Percentiles rank a stretch among this genome's conserved stretches.
phyloP scores from a whole-genome alignment of 2,113 vertebrate species.

The Atherinomorus stipes region DNA sequence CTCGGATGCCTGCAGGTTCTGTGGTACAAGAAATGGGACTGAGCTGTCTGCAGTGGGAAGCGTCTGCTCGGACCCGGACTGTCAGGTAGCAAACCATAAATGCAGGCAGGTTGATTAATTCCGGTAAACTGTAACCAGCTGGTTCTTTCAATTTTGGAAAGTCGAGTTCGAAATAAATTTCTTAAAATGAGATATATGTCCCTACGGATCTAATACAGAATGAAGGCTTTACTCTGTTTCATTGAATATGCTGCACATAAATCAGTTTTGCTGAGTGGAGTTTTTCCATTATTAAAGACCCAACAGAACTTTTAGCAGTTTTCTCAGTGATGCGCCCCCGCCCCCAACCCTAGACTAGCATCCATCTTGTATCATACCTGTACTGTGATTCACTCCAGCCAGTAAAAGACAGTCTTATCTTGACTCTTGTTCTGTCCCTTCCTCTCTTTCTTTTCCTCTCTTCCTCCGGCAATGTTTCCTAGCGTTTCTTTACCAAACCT shows the following conservation, averaged over 20 bases:
- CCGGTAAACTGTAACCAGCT: background rate
- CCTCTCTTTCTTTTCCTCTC: too few species aligned
- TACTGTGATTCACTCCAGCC: too few species aligned
- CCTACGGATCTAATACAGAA: background rate
- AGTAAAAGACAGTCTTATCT: too few species aligned
- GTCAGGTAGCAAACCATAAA: conserved; percentile 86
- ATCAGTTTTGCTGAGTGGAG: background rate
- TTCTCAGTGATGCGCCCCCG: too few species aligned
- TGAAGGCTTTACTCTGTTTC: background rate
- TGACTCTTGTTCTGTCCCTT: too few species aligned
- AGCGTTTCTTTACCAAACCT: too few species aligned
- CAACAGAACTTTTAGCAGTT: too few species aligned
- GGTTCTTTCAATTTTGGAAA: background rate
- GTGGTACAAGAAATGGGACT: conserved; percentile 94
- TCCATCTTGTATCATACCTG: too few species aligned
- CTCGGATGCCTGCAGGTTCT: conserved; percentile 97
- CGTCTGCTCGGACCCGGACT: conserved; percentile 95
- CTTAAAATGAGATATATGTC: too few species aligned
- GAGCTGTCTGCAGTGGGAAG: conserved; percentile 97
- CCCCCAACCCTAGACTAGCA: too few species aligned
- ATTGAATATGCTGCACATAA: background rate
- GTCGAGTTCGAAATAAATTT: background rate
- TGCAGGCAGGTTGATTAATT: background rate
- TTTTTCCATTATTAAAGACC: too few species aligned
- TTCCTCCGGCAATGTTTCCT: too few species aligned